Evolutionary conservation across 2,113 vertebrate genomes (phyloP), one percentile per base, ranked within the genome.

Genomic region (Dromas ardeola): DNA sequence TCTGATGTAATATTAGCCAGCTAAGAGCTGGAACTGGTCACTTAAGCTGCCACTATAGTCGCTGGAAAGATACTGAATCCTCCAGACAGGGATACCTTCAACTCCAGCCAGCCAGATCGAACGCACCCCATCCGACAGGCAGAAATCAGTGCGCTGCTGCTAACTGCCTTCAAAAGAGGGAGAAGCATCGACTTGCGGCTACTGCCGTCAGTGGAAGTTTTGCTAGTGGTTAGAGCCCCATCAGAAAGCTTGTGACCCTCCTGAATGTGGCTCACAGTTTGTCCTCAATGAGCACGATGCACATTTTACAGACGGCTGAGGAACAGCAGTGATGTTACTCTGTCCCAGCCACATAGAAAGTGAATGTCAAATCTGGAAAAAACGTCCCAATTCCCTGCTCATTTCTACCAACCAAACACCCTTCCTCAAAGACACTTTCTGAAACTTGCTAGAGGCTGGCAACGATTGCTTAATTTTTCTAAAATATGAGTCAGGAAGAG

Each of bases 401-500:
- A 56, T 47, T 94, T 72, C 86, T 53, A 86, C 43, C 52, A 92
- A 77, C 20, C 15, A 56, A 88, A 71, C 32, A 47, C 43, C 17
- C 8, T 63, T 77, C 26, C 47, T 53, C 42, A 81, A 73, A 83
- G 61, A 90, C 72, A 36, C 27, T 27, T 86, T 36, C 40, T 40
- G 34, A 66, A 70, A 90, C 38, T 70, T 85, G 47, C 70, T 67
- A 74, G 4, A 91, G n/a, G 43, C 50, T 91, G 59, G 59, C 58
- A 91, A 49, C 6, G 6, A 72, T 49, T 62, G 42, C 32, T 71
- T 87, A 29, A 25, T 27, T 76, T 91, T 92, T 71, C 65, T 88
- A 65, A 88, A 81, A 52, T 43, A 47, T 23, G 21, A 62, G 27
- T 63, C 78, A 93, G 56, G 65, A 82, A 87, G 77, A 88, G 81